Evolutionary conservation across 2,888 invertebrate species (phyloP), one percentile per base, ranked within the genome.

Genomic region (Chrysolina americana): DNA sequence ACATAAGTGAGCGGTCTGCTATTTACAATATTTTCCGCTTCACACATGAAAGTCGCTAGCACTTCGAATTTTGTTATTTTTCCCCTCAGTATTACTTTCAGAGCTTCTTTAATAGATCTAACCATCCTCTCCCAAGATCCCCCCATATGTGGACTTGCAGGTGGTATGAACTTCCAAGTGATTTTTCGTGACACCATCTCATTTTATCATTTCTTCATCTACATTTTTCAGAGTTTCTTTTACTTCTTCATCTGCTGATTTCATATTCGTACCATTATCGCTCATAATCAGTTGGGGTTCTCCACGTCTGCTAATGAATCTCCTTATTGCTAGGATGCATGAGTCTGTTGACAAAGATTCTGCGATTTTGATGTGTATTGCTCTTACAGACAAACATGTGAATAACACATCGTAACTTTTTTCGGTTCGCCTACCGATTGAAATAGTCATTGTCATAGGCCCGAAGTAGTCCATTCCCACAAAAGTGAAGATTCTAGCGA

Each of bases 1-100:
- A 73, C 65, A 36, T 70, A 53, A 8, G 73, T 73, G n/a, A 73
- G 41, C 4, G 70, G 68, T 64, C 70, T 47, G 36, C 73, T 70
- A 41, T 73, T 70, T 10, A 70, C 65, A 1, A 64, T 73, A 48
- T 73, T 62, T 63, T 73, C 64, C 15, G 56, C 70, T 41, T 73
- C 69, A 21, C 17, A n/a, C n/a, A n/a, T n/a, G n/a, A n/a, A n/a
- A n/a, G n/a, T n/a, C n/a, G n/a, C 17, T 15, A 70, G 13, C 10
- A 73, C 41, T 70, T 70, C 68, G 5, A 4, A 47, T 73, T 48
- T 41, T 23, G 68, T 8, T 11, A 47, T 9, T 73, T 41, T 56
- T 64, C 63, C 69, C 63, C 36, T 65, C 15, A 70, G 50, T 11
- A 53, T 64, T 0, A 50, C 21, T 64, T 48, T 70, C 10, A 65